Conservation (phyloP, 2,888 invertebrate genomes). For the Actias luna region DNA sequence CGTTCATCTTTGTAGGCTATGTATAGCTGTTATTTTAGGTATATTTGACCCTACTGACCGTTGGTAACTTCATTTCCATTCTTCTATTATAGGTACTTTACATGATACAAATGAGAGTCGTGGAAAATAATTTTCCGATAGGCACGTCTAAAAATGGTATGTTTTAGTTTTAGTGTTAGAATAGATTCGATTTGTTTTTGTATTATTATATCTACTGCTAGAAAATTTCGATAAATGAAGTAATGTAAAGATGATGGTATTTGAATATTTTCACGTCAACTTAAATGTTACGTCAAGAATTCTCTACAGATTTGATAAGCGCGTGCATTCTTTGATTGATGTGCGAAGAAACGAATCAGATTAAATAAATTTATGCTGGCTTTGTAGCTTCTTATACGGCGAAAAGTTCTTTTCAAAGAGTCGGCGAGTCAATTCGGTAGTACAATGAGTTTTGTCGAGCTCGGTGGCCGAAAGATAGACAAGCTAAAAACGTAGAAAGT, state of each 20-base stretch:
- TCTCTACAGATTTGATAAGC: conserved; percentile 39
- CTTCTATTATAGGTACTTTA: too few relatives aligned
- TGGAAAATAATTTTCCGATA: too few relatives aligned
- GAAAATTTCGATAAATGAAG: not conserved
- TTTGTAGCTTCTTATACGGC: conserved; percentile 65
- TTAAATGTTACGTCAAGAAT: conserved; percentile 35
- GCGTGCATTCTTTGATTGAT: conserved; percentile 59
- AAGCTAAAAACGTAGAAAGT: conserved; percentile 1
- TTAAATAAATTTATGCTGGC: conserved; percentile 64
- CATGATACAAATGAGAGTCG: too few relatives aligned
- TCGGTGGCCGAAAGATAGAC: conserved; percentile 4
- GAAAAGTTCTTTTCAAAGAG: conserved; percentile 60
- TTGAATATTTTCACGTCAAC: not conserved
- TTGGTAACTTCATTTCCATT: too few relatives aligned
- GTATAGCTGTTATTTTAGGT: too few relatives aligned
- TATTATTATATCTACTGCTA: not conserved
- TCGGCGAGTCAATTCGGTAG: conserved; percentile 68
- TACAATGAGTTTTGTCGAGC: conserved; percentile 47
- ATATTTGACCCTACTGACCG: too few relatives aligned
- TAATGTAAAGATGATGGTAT: not conserved
- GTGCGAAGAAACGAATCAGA: conserved; percentile 64
- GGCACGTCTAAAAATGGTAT: too few relatives aligned
- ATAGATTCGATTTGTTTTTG: too few relatives aligned
- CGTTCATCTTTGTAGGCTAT: too few relatives aligned
- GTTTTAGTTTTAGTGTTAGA: conserved; percentile 28